These are phyloP conservation scores for Euplagia quadripunctaria DNA, from an alignment of 2,888 invertebrate genomes.

Conservation along the genomic window DNA sequence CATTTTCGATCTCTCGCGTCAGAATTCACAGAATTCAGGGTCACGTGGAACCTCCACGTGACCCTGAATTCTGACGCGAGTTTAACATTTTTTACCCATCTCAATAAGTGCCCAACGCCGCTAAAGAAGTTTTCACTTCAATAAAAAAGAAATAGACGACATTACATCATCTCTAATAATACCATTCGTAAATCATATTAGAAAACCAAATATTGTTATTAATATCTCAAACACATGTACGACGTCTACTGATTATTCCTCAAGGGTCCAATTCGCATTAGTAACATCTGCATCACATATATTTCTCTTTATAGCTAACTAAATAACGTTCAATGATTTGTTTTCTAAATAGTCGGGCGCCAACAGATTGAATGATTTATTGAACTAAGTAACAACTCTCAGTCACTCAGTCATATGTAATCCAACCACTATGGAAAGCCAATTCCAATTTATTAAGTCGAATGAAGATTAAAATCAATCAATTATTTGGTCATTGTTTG, in stretches of 20 bases:
- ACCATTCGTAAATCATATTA: background rate
- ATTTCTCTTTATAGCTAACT: conserved; percentile 1
- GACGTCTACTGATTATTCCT: background rate
- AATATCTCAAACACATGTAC: background rate
- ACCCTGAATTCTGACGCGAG: too few relatives aligned
- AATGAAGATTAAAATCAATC: background rate
- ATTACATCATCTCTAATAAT: background rate
- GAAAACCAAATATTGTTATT: conserved; percentile 10
- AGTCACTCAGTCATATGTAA: background rate
- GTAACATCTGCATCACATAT: conserved; percentile 4
- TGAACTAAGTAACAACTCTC: background rate
- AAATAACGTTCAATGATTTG: background rate
- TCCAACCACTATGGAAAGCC: background rate
- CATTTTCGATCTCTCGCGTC: too few relatives aligned
- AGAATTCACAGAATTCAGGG: too few relatives aligned
- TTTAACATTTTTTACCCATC: too few relatives aligned
- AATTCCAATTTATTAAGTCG: background rate
- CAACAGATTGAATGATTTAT: conserved; percentile 2
- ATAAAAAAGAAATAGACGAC: background rate
- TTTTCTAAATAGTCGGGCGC: background rate
- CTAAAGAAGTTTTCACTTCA: too few relatives aligned
- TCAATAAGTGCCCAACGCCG: too few relatives aligned
- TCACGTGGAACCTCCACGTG: too few relatives aligned
- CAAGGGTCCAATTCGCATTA: background rate
- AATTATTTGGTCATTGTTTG: background rate